Evolutionary conservation across 37 sponge, comb jelly and placozoan genomes (phyloP).

Genomic region (Halichondria panicea): DNA sequence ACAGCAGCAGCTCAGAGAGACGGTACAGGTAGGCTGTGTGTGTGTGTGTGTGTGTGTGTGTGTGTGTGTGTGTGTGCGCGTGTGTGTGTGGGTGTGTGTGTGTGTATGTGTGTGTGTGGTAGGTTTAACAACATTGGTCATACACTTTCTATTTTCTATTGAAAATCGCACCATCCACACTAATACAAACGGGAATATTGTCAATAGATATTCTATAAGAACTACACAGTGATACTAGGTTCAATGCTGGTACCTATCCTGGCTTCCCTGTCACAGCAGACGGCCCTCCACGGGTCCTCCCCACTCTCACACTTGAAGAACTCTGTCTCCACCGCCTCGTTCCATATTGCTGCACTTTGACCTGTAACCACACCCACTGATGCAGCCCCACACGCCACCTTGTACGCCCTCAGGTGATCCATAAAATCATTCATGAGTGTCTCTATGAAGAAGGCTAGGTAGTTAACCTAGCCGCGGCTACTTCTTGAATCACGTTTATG

Average conservation of each 20-base stretch:
- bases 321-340: constrained; percentile 8
- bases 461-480: no score
- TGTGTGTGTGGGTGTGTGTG: no score
- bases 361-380: not conserved
- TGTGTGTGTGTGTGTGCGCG: no score
- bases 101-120: no score
- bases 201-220: no score
- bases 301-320: constrained; percentile 28
- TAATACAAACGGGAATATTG: no score
- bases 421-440: constrained; percentile 59
- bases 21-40: constrained; percentile 64
- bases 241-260: constrained; percentile 13
- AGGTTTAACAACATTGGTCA: no score
- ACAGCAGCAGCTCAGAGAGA: constrained; percentile 61
- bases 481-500: no score
- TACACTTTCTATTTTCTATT: no score
- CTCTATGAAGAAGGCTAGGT: constrained; percentile 51
- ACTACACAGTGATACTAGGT: no score
- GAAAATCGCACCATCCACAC: no score
- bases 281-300: constrained; percentile 30
- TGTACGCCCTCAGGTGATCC: constrained; percentile 49
- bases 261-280: constrained; percentile 25
- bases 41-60: no score
- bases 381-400: constrained; percentile 5
- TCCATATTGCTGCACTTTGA: not conserved